Base-by-base conservation (phyloP, 2,888 invertebrate species). In the Arrhopalites spinosus region DNA sequence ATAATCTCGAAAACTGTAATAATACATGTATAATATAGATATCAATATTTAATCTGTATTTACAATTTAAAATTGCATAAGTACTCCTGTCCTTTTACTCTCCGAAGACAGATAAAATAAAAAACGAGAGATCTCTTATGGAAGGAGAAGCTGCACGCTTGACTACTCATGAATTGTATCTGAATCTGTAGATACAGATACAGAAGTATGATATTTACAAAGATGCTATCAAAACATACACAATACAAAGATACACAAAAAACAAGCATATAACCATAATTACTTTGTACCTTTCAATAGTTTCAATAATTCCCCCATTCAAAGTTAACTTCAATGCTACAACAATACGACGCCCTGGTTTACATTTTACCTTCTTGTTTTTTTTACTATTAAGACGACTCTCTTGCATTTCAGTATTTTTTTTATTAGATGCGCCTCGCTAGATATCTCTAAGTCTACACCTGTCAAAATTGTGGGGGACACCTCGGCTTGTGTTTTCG, bases 241-340 rank as follows among this genome's bases (percentile, higher is more conserved):
- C n/a, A n/a, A n/a, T n/a, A n/a, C n/a, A n/a, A n/a, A n/a, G n/a
- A n/a, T n/a, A n/a, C n/a, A n/a, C n/a, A n/a, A n/a, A n/a, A n/a
- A n/a, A n/a, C 2, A n/a, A 17, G n/a, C 2, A 50, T 3, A 50
- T 17, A 50, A 17, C 2, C 50, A 50, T 36, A 36, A 36, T 36
- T 36, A 36, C 50, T 50, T n/a, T 50, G 50, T n/a, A 50, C 50
- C n/a, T 50, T 50, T 50, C 50, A 50, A n/a, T 50, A 50, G 50
- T 50, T 50, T n/a, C 15, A n/a, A 50, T 50, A n/a, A 13, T 15
- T n/a, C 7, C 45, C 7, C n/a, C n/a, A 50, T 15, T n/a, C 50
- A 15, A 5, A n/a, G 50, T 50, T 15, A n/a, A n/a, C n/a, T 50
- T 15, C 15, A n/a, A n/a, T 50, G 50, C 17, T 50, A 50, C 17